Evolutionary conservation across 1,140 invertebrate genomes (phyloP), one percentile per base, ranked within the genome.

Genomic region (Carposina sasakii): DNA sequence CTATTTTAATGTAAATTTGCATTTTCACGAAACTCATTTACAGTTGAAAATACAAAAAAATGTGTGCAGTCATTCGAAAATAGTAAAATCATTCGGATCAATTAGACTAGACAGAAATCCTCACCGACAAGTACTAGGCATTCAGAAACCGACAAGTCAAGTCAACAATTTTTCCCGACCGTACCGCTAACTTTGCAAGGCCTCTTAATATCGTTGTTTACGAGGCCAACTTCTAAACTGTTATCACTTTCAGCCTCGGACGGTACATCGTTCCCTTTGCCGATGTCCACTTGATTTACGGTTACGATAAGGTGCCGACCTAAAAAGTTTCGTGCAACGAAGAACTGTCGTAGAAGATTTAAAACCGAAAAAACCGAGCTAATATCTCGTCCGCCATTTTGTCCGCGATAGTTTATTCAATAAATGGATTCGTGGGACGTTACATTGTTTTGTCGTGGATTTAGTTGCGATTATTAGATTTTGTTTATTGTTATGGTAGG

Each of bases 231-330:
- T 78, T 73, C 60, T 60, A 63, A 76, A 75, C 57, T 77, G 68
- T 76, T 82, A 79, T 82, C 78, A 78, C 71, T 71, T 73, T 54
- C 64, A 61, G 65, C 61, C 54, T 44, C 21, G 48, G 49, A 48
- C 67, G 59, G 68, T 71, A 74, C 71, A 72, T 76, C 67, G 69
- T 59, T 57, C 60, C 67, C 61, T 69, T 72, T 60, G 59, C 65
- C 71, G 70, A 71, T 78, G 76, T 81, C 78, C 78, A 74, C 75
- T 74, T 83, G 76, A 83, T 83, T 83, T 81, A 83, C 74, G 64
- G 60, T 74, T 61, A 74, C 67, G 78, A 83, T 77, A 83, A 81
- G 71, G 74, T 79, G 70, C 67, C 72, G 67, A 72, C 78, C 73
- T 76, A 77, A 78, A 81, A 81, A 83, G 59, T 77, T 83, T 74